Conservation (phyloP, 2,113 vertebrate species). For the Muntiacus reevesi region DNA sequence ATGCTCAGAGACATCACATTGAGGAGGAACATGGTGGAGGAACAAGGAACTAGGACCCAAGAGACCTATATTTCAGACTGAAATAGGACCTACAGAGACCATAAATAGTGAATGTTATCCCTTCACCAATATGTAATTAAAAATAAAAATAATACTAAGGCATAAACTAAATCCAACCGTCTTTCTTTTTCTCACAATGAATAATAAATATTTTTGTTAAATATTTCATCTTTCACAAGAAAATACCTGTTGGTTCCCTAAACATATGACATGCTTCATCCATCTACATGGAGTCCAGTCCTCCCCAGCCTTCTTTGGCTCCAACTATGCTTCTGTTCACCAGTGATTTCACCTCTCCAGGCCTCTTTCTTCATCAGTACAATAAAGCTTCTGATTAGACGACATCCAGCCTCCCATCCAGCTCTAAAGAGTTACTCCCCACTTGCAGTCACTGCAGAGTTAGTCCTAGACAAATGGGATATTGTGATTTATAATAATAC, state of each 20-base stretch:
- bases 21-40: background rate
- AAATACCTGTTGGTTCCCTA: background rate
- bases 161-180: background rate
- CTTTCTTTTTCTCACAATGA: background rate
- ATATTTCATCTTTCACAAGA: background rate
- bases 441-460: background rate
- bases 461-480: background rate
- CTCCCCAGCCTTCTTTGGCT: background rate
- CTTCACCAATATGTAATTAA: background rate
- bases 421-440: background rate
- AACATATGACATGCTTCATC: fast-evolving
- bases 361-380: background rate
- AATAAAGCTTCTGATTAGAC: background rate
- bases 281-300: background rate
- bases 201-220: background rate
- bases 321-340: background rate
- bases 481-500: background rate
- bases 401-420: background rate
- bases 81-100: background rate
- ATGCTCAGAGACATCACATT: background rate
- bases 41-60: background rate
- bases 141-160: background rate
- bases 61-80: background rate
- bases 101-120: background rate
- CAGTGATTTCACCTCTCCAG: background rate